phyloP scores from a whole-genome alignment of 2,888 invertebrate species.

The Lithosia quadra region DNA sequence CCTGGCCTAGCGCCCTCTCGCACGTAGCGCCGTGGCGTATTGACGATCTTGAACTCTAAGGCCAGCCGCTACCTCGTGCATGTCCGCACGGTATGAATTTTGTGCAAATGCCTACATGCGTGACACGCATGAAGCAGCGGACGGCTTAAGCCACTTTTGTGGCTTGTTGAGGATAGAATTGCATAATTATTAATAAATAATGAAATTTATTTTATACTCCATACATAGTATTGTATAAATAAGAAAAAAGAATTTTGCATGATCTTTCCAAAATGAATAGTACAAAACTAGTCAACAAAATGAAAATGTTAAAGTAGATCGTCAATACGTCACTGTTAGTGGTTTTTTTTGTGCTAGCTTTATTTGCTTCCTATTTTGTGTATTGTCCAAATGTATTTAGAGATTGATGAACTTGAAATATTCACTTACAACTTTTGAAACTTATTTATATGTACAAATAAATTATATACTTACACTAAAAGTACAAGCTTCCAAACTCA shows the following conservation, averaged over 20 bases:
- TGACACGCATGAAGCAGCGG: no score
- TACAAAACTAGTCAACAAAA: background rate
- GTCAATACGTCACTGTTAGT: background rate
- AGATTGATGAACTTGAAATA: background rate
- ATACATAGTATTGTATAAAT: no score
- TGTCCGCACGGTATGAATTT: no score
- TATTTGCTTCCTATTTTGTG: conserved; percentile 10
- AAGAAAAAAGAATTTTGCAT: no score
- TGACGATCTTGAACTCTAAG: background rate
- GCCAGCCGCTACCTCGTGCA: no score
- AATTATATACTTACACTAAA: background rate
- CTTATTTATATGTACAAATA: background rate
- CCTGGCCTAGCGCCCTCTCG: background rate
- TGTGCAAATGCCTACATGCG: no score
- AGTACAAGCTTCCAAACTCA: background rate
- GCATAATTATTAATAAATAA: no score
- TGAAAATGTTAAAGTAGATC: background rate
- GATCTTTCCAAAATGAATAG: background rate
- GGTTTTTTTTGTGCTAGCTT: conserved; percentile 17
- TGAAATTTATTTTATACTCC: no score
- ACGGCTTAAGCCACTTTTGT: no score
- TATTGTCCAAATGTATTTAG: background rate
- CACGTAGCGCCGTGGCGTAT: background rate
- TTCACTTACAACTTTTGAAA: background rate
- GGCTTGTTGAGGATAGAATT: no score